Percentiles rank a stretch among this genome's conserved stretches.
phyloP scores from a whole-genome alignment of 2,797 vertebrate genomes.

The Eleutherodactylus coqui region DNA sequence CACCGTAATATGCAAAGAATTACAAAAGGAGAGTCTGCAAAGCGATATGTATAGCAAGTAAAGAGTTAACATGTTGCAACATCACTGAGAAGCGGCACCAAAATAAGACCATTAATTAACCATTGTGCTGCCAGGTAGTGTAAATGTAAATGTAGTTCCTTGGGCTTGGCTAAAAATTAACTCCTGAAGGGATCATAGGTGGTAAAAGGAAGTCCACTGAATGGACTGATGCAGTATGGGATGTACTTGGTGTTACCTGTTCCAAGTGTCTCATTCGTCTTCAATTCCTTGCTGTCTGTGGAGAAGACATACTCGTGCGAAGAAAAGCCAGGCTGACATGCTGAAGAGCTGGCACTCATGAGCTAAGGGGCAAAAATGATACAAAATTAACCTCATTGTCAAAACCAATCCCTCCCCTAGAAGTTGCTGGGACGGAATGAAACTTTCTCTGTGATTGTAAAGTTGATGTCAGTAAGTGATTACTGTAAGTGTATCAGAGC shows the following conservation, averaged over 20 bases:
- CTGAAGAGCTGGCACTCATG: background rate
- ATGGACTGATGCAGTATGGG: too few relatives aligned
- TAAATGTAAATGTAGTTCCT: background rate
- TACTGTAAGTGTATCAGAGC: too few relatives aligned
- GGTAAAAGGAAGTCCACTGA: too few relatives aligned
- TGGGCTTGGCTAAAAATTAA: background rate
- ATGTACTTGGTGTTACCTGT: too few relatives aligned
- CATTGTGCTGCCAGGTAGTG: background rate
- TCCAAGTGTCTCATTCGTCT: slow-evolving; percentile 43
- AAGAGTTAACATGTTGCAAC: slow-evolving; percentile 10
- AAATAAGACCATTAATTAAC: background rate
- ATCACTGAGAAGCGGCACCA: background rate
- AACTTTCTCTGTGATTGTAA: too few relatives aligned
- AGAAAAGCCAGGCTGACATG: slow-evolving; percentile 47
- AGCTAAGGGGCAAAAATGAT: too few relatives aligned
- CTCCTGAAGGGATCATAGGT: background rate
- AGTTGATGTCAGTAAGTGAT: too few relatives aligned
- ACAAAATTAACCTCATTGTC: too few relatives aligned
- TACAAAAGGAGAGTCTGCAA: background rate
- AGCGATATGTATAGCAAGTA: background rate
- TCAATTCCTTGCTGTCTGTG: slow-evolving; percentile 42
- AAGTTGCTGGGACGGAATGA: too few relatives aligned
- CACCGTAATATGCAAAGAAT: too few relatives aligned
- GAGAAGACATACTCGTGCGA: slow-evolving; percentile 61
- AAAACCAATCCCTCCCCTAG: too few relatives aligned